A percentile compares a stretch with the other conserved stretches of the same genome.
phyloP scores from a whole-genome alignment of 1,140 invertebrate genomes.

The Atopsyche davidsoni region DNA sequence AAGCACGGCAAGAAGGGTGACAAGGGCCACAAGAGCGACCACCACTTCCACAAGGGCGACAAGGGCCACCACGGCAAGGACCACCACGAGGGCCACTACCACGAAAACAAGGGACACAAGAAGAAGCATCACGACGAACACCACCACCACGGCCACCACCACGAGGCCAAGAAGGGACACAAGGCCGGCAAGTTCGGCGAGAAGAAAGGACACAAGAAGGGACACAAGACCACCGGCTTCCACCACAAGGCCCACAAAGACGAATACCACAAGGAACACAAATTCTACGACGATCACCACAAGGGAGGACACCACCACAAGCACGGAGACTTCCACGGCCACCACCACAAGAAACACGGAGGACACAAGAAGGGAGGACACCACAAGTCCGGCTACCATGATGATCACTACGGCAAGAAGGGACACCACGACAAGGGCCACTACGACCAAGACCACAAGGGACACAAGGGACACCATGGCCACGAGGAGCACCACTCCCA shows the following conservation, averaged over 20 bases:
- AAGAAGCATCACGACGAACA: constrained; percentile 70
- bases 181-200: constrained; percentile 68
- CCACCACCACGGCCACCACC: constrained; percentile 61
- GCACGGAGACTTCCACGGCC: constrained; percentile 62
- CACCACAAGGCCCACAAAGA: constrained; percentile 76
- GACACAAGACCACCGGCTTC: constrained; percentile 66
- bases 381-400: constrained; percentile 62
- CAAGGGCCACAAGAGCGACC: constrained; percentile 60
- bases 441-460: constrained; percentile 56
- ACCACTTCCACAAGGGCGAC: constrained; percentile 62
- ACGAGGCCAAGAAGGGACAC: constrained; percentile 66
- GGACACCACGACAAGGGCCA: constrained; percentile 65
- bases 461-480: constrained; percentile 55
- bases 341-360: constrained; percentile 63
- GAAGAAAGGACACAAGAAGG: constrained; percentile 74
- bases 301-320: constrained; percentile 67
- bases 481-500: constrained; percentile 61
- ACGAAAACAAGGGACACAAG: constrained; percentile 66
- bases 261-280: constrained; percentile 77
- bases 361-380: constrained; percentile 65
- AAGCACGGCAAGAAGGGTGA: constrained; percentile 60
- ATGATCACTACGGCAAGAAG: constrained; percentile 68
- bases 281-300: constrained; percentile 76
- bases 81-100: constrained; percentile 63
- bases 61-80: constrained; percentile 68